These are phyloP conservation scores for Plectropomus leopardus DNA, from an alignment of 2,113 vertebrate species.

Conservation along the genomic window DNA sequence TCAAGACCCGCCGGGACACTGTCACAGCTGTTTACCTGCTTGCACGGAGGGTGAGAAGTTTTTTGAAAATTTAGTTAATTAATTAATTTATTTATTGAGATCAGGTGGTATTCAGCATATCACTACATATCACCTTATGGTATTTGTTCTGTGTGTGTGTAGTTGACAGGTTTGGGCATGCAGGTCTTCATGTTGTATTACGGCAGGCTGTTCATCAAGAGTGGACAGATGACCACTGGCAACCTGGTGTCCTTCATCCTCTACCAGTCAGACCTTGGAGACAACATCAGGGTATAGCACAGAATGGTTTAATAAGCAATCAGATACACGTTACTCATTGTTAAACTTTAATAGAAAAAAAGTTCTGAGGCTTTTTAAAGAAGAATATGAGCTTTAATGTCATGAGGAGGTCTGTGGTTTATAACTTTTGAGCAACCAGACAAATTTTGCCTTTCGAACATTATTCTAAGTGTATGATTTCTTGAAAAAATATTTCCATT, in stretches of 20 bases:
- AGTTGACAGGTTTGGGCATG: slow-evolving; percentile 83
- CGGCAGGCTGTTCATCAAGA: slow-evolving; percentile 84
- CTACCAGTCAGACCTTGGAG: slow-evolving; percentile 83
- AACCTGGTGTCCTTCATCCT: slow-evolving; percentile 90
- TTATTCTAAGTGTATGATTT: background rate
- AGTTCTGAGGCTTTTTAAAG: background rate
- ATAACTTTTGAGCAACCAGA: background rate
- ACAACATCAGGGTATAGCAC: slow-evolving; percentile 77
- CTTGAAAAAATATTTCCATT: background rate
- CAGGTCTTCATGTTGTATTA: slow-evolving; percentile 86
- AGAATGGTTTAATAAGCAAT: background rate
- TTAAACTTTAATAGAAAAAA: background rate
- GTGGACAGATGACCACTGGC: slow-evolving; percentile 84
- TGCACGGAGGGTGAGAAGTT: slow-evolving; percentile 79
- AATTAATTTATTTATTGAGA: background rate
- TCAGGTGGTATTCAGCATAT: background rate
- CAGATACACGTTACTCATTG: background rate
- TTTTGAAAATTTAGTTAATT: background rate
- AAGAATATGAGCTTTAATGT: background rate
- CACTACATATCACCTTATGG: background rate
- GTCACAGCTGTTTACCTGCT: slow-evolving; percentile 80
- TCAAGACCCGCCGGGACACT: slow-evolving; percentile 76
- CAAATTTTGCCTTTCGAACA: background rate
- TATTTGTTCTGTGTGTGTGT: background rate
- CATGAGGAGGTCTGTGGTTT: background rate